phyloP scores from a whole-genome alignment of 2,888 invertebrate species.

The Elegia similella region DNA sequence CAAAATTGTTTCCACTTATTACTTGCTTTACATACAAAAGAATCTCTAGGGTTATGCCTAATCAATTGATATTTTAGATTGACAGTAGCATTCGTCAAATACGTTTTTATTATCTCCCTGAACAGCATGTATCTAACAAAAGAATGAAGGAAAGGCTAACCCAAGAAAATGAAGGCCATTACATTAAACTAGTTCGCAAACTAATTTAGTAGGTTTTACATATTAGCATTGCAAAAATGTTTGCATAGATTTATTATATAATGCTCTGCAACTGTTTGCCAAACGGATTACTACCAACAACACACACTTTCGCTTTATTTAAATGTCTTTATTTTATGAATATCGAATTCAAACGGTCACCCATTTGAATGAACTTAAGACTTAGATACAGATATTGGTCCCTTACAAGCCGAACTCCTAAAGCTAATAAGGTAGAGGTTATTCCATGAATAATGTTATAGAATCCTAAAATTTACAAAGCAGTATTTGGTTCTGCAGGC shows the following conservation, averaged over 20 bases:
- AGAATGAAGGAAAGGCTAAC: not conserved
- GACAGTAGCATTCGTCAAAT: no score
- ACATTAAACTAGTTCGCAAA: not conserved
- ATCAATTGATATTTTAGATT: no score
- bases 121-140: not conserved
- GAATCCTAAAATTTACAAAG: no score
- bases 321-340: conserved; percentile 1
- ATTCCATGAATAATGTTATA: no score
- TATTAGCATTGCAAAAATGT: conserved; percentile 11
- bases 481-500: no score
- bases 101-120: no score
- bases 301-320: conserved; percentile 9
- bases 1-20: no score
- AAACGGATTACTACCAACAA: not conserved
- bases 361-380: not conserved
- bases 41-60: no score
- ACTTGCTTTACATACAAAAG: no score
- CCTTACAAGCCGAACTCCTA: no score
- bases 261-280: not conserved
- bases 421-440: no score
- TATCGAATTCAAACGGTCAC: not conserved
- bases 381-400: not conserved
- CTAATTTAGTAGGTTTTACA: not conserved
- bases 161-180: not conserved
- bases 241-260: conserved; percentile 11